Percentiles rank a stretch among this genome's conserved stretches.
phyloP scores from a whole-genome alignment of 2,113 vertebrate species.

The Myrmophylax atrothorax region DNA sequence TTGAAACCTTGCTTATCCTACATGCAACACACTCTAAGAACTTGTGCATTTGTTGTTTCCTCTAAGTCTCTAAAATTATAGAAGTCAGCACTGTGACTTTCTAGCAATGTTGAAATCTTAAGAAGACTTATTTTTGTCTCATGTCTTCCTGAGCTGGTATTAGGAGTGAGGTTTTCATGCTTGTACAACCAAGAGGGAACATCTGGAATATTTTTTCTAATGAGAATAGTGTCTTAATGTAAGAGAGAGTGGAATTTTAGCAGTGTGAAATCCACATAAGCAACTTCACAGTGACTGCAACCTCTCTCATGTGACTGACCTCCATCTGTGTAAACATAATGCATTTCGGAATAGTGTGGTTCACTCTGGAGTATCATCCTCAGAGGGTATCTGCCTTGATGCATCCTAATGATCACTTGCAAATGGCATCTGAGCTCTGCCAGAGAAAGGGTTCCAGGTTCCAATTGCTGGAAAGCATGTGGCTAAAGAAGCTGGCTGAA shows the following conservation, averaged over 20 bases:
- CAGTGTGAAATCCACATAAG: not conserved
- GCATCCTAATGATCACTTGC: accelerated
- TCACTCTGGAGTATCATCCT: not conserved
- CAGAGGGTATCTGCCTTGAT: not conserved
- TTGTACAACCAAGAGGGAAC: not conserved
- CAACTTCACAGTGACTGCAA: not conserved
- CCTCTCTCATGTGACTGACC: not conserved
- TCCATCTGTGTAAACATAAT: not conserved
- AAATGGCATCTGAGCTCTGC: not conserved
- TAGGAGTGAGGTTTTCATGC: not conserved
- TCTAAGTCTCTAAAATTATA: not conserved
- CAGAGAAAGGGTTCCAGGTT: not conserved
- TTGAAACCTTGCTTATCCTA: not conserved
- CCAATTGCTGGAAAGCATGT: not conserved
- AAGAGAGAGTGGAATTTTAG: not conserved
- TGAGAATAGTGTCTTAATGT: not conserved
- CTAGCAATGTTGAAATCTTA: not conserved
- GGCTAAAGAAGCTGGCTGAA: not conserved
- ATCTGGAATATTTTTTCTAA: not conserved
- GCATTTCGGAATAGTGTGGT: not conserved
- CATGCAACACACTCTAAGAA: not conserved
- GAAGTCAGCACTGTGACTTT: not conserved
- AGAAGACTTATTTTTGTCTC: not conserved
- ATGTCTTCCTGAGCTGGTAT: not conserved
- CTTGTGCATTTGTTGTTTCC: not conserved